Conservation (phyloP, 2,888 invertebrate species). For the Synergus itoensis region DNA sequence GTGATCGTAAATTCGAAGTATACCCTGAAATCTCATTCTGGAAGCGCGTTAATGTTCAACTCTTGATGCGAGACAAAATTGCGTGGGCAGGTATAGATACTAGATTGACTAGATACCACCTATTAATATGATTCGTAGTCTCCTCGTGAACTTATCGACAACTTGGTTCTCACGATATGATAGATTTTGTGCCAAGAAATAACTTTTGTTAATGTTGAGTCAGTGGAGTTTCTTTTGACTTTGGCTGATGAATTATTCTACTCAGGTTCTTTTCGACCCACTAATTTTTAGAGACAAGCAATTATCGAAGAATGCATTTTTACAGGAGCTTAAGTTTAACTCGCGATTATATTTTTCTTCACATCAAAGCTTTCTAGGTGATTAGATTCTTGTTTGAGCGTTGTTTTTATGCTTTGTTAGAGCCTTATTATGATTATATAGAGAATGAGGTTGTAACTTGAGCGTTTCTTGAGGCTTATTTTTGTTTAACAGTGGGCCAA, state of each 20-base stretch:
- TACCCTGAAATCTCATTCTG: conserved; percentile 30
- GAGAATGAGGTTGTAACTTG: no score
- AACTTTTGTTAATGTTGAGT: conserved; percentile 24
- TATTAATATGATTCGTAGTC: conserved; percentile 37
- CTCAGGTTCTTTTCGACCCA: background rate
- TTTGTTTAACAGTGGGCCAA: no score
- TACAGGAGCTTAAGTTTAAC: no score
- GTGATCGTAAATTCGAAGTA: conserved; percentile 16
- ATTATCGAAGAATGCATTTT: background rate
- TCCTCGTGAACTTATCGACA: conserved; percentile 38
- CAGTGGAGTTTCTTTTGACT: background rate
- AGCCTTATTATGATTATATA: no score
- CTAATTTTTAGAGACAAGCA: background rate
- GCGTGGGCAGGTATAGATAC: conserved; percentile 30
- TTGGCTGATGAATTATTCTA: conserved; percentile 9
- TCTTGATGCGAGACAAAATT: conserved; percentile 35
- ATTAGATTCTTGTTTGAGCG: no score
- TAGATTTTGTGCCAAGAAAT: conserved; percentile 26
- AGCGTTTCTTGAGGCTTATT: no score
- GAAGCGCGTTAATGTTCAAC: conserved; percentile 32
- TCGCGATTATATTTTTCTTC: no score
- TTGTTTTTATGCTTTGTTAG: no score
- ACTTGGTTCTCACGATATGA: conserved; percentile 36
- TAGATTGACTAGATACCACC: conserved; percentile 39
- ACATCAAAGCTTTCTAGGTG: no score